Conservation (phyloP, 2,888 invertebrate species). For the Ctenicera cuprea region DNA sequence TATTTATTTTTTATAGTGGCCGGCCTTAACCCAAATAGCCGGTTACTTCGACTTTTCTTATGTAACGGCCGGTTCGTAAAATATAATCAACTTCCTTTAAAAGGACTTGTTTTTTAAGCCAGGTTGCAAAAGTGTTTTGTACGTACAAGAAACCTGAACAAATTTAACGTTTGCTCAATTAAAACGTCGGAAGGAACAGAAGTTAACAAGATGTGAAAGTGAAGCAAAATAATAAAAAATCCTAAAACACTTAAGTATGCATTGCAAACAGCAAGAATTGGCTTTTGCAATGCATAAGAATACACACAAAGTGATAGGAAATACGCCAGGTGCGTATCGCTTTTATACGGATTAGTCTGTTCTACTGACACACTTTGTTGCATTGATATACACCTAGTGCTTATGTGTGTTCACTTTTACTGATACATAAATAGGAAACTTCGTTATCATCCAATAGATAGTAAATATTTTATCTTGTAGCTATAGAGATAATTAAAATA, state of each 20-base stretch:
- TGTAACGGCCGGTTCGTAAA: constrained; percentile 66
- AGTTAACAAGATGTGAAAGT: constrained; percentile 1
- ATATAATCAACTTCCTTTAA: constrained; percentile 67
- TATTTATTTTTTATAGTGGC: constrained; percentile 64
- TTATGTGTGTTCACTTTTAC: constrained; percentile 46
- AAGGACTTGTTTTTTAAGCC: constrained; percentile 62
- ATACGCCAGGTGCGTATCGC: constrained; percentile 34
- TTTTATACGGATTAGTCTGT: constrained; percentile 33
- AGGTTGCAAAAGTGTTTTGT: constrained; percentile 33
- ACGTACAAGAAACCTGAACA: constrained; percentile 6
- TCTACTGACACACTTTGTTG: constrained; percentile 50
- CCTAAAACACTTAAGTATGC: background rate
- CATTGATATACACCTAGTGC: constrained; percentile 34
- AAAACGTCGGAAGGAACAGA: background rate
- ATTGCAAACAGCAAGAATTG: background rate
- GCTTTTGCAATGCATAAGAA: constrained; percentile 19
- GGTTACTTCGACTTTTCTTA: constrained; percentile 64
- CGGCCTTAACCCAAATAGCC: constrained; percentile 69
- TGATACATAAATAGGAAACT: constrained; percentile 4
- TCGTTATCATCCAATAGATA: constrained; percentile 20
- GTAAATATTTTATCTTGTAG: constrained; percentile 21
- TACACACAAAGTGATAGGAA: constrained; percentile 27
- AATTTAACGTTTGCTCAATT: constrained; percentile 3
- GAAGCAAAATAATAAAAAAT: background rate
- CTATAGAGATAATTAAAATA: constrained; percentile 1